Conservation (phyloP, 2,113 vertebrate genomes). For the Ciconia maguari region DNA sequence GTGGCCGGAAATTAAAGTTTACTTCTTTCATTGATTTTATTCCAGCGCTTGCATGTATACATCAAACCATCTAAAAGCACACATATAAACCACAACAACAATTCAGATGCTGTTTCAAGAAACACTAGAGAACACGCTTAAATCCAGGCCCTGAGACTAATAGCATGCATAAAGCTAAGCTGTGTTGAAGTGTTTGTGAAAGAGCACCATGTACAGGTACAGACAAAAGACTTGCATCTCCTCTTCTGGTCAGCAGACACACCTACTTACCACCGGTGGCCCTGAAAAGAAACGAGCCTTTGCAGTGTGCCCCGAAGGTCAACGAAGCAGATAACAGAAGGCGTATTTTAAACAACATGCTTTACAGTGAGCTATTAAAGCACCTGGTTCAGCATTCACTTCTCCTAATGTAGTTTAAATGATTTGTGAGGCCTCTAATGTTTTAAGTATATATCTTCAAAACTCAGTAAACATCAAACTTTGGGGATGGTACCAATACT, state of each 20-base stretch:
- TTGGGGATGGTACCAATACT: not conserved
- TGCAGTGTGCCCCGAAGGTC: not conserved
- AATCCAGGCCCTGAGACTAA: not conserved
- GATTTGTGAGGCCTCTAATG: not conserved
- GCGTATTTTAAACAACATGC: not conserved
- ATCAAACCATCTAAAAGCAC: not conserved
- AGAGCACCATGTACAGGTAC: not conserved
- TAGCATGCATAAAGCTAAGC: not conserved
- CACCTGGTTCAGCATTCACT: not conserved
- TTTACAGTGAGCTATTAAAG: not conserved
- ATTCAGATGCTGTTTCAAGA: not conserved
- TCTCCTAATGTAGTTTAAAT: not conserved
- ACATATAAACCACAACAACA: not conserved
- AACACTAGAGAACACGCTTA: not conserved
- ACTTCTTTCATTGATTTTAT: not conserved
- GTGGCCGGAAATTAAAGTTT: not conserved
- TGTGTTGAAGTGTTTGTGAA: not conserved
- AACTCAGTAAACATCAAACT: not conserved
- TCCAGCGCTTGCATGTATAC: not conserved
- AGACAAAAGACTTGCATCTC: not conserved
- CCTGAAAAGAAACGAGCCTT: not conserved
- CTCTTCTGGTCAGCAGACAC: not conserved
- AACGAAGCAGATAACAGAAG: not conserved
- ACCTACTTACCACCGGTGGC: not conserved
- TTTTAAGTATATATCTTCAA: not conserved